Percentiles rank a stretch among this genome's conserved stretches.
Evolutionary conservation across 2,797 vertebrate species (phyloP).

Genomic region (Ctenopoma multispine): DNA sequence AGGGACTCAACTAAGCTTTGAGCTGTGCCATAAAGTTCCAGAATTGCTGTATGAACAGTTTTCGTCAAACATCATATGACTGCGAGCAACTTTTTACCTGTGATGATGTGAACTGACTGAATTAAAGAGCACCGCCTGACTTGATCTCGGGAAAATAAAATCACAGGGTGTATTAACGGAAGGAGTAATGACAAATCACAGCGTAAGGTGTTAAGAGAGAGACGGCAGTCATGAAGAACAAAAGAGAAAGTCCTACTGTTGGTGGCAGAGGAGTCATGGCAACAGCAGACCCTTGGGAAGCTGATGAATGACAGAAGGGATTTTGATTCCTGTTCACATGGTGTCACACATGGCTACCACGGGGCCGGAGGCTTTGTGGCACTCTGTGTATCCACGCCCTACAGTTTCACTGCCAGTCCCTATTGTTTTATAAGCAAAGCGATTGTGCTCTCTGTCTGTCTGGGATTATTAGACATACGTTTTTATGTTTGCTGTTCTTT

Average conservation of each 20-base stretch:
- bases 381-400: constrained; percentile 41
- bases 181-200: constrained; percentile 60
- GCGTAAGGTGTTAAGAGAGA: constrained; percentile 41
- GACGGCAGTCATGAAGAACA: constrained; percentile 47
- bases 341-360: constrained; percentile 50
- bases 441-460: constrained; percentile 21
- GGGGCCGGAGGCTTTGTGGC: constrained; percentile 31
- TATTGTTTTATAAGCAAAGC: constrained; percentile 40
- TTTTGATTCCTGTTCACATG: constrained; percentile 66
- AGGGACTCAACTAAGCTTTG: constrained; percentile 47
- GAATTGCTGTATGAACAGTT: constrained; percentile 37
- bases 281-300: constrained; percentile 64
- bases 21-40: constrained; percentile 45
- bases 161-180: constrained; percentile 30
- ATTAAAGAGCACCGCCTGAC: neutral
- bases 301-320: constrained; percentile 65
- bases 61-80: constrained; percentile 8
- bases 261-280: constrained; percentile 62
- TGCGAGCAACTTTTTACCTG: constrained; percentile 32
- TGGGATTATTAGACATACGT: constrained; percentile 14
- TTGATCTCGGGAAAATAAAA: constrained; percentile 14
- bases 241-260: constrained; percentile 55
- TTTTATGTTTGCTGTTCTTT: constrained; percentile 7
- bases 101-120: constrained; percentile 10
- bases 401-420: constrained; percentile 37